Evolutionary conservation across 2,888 invertebrate genomes (phyloP).

Genomic region (Pachliopta kotzebuea): DNA sequence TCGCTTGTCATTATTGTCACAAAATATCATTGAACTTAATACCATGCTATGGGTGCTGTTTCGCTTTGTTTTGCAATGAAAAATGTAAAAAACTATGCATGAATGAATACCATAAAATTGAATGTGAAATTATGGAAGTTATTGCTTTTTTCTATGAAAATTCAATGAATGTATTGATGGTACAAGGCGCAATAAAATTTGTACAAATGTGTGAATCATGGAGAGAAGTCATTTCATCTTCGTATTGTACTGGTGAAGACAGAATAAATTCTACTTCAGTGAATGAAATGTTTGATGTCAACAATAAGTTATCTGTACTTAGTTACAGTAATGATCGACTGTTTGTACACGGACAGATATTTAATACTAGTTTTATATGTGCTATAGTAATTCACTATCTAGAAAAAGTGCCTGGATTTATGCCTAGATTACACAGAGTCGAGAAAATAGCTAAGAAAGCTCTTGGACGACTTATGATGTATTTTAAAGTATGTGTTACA

Average conservation of each 20-base stretch:
- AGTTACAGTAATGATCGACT: slow-evolving; percentile 10
- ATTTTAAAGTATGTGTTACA: slow-evolving; percentile 10
- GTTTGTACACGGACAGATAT: slow-evolving; percentile 20
- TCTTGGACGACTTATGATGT: slow-evolving; percentile 21
- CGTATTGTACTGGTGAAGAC: slow-evolving; percentile 11
- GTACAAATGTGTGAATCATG: slow-evolving; percentile 19
- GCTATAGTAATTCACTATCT: slow-evolving; percentile 22
- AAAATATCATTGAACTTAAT: slow-evolving; percentile 32
- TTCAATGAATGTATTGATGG: slow-evolving; percentile 15
- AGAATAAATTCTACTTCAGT: slow-evolving; percentile 7
- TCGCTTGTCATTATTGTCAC: slow-evolving; percentile 36
- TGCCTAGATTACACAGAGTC: slow-evolving; percentile 3
- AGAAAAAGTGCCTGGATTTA: slow-evolving; percentile 17
- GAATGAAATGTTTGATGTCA: slow-evolving; percentile 22
- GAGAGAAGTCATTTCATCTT: slow-evolving; percentile 11
- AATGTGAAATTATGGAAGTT: slow-evolving; percentile 31
- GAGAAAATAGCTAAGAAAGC: slow-evolving; percentile 12
- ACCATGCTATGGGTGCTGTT: slow-evolving; percentile 32
- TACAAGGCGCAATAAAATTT: slow-evolving; percentile 13
- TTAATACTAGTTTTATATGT: slow-evolving; percentile 15
- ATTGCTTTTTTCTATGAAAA: not conserved
- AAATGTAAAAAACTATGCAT: slow-evolving; percentile 30
- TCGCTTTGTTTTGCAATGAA: slow-evolving; percentile 30
- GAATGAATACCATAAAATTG: slow-evolving; percentile 32
- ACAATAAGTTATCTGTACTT: slow-evolving; percentile 23